Base-by-base conservation (phyloP, 2,797 vertebrate genomes). In the Rhyacichthys aspro region DNA sequence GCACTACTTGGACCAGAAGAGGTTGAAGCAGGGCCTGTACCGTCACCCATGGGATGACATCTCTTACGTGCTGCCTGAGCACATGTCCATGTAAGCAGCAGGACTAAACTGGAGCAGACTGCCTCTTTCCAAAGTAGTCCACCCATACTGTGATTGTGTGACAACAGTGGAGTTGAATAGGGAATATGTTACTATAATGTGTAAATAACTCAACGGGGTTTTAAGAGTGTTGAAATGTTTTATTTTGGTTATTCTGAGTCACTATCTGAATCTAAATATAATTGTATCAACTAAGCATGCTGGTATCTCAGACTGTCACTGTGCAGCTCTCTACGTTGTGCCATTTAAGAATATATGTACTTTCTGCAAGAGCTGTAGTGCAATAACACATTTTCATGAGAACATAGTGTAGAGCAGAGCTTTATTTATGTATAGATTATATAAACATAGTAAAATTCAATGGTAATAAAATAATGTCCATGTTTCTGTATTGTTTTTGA, bases 41-140 rank as follows among this genome's bases (percentile, higher is more conserved):
- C 95, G 97, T 33, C 97, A 99, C 90, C 97, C 97, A 0, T 99
- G 97, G 97, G 97, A 98, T 19, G 97, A 99, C 78, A 99, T 99
- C 76, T 98, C 97, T 47, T 99, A 99, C 0, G 97, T 99, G 43
- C 90, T 99, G 36, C 97, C 97, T 0, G 97, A 99, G 71, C 97
- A 98, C 84, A 99, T 99, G 97, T 98, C 95, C 56, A 98, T 98
- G 96, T 99, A 91, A 94, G 46, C 48, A 5, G 34, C 65, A 19
- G 59, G 57, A 55, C 8, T 18, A 6, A 61, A 57, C 36, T 7
- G 1, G 10, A 38, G 16, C 4, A 32, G 9, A 36, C 58, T 18
- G 17, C 19, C 11, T 43, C 33, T 9, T 16, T 16, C 8, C 38
- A 16, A 28, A 38, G 9, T 23, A 1, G 9, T 37, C 9, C 14